Conservation (phyloP, 2,888 invertebrate genomes). For the Tipula confusa region DNA sequence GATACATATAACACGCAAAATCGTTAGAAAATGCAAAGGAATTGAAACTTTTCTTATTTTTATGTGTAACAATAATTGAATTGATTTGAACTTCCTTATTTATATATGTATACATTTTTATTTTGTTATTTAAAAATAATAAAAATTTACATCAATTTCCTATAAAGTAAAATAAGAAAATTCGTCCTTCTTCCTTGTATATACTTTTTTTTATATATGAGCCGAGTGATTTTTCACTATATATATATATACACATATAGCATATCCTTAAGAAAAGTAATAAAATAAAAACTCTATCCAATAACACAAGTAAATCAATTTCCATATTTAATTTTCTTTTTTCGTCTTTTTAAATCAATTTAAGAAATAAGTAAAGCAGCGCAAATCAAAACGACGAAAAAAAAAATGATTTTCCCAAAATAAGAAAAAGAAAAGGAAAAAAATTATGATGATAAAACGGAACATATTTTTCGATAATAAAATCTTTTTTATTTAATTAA, state of each 20-base stretch:
- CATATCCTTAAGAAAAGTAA: neutral
- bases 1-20: neutral
- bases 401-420: neutral
- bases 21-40: neutral
- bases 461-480: conserved; percentile 20
- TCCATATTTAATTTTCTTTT: conserved; percentile 12
- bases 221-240: neutral
- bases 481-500: conserved; percentile 3
- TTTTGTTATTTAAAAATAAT: neutral
- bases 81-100: neutral
- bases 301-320: conserved; percentile 25
- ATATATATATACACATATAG: no score
- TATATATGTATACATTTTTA: neutral
- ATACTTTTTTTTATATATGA: neutral
- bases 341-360: conserved; percentile 12
- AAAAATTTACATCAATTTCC: conserved; percentile 25
- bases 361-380: neutral
- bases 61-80: conserved; percentile 3
- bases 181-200: neutral
- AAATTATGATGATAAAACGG: neutral
- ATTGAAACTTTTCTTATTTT: neutral
- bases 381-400: neutral
- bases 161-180: neutral
- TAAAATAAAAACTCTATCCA: neutral
- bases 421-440: neutral